Conservation (phyloP, 2,113 vertebrate species). For the Orthonyx spaldingii region DNA sequence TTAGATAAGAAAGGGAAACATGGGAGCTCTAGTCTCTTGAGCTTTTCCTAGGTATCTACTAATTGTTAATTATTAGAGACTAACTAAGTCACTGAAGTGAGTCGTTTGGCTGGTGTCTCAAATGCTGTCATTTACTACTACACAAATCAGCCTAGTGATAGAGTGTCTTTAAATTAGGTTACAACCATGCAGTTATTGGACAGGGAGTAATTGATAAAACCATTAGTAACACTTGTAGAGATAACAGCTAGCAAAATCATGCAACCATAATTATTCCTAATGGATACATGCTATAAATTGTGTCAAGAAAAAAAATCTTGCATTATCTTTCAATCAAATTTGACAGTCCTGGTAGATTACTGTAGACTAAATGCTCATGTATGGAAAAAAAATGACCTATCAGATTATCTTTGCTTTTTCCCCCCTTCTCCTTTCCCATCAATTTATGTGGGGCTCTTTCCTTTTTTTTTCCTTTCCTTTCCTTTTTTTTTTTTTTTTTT, state of each 20-base stretch:
- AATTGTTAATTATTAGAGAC: constrained; percentile 89
- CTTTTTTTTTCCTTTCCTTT: no score
- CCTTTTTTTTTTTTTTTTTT: no score
- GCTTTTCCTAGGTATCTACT: constrained; percentile 75
- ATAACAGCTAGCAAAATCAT: constrained; percentile 96
- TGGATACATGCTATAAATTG: constrained; percentile 94
- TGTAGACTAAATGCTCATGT: constrained; percentile 69
- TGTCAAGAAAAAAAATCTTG: constrained; percentile 81
- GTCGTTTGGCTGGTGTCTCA: constrained; percentile 82
- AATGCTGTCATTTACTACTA: constrained; percentile 88
- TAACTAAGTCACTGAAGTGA: constrained; percentile 84
- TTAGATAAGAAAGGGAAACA: constrained; percentile 64
- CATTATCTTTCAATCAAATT: constrained; percentile 87
- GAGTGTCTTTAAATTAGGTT: constrained; percentile 93
- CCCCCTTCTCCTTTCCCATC: background rate
- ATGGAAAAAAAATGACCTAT: constrained; percentile 70
- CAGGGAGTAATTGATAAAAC: constrained; percentile 96
- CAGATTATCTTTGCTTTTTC: constrained; percentile 58
- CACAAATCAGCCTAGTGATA: constrained; percentile 87
- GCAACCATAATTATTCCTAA: constrained; percentile 95
- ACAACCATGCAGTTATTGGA: constrained; percentile 94
- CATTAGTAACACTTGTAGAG: constrained; percentile 99
- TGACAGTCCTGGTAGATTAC: constrained; percentile 79
- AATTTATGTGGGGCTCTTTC: constrained; percentile 7
- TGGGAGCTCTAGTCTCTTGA: constrained; percentile 63